Conservation (phyloP, 2,113 vertebrate species). For the Stigmatopora nigra region DNA sequence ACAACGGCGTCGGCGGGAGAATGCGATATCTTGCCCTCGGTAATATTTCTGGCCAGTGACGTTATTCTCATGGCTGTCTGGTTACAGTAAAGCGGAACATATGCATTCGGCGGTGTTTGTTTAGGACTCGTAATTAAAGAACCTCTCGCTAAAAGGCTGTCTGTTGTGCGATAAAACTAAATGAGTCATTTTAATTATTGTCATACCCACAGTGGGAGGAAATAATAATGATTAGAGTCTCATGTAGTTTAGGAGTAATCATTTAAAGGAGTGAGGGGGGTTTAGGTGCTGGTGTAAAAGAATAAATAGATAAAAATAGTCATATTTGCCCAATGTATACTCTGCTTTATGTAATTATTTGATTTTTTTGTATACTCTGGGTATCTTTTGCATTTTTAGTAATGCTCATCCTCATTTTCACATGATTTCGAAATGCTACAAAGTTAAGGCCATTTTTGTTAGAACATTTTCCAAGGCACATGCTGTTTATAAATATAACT, state of each 20-base stretch:
- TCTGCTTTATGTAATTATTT: too few relatives aligned
- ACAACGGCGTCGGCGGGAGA: slow-evolving; percentile 11
- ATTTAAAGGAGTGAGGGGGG: neutral
- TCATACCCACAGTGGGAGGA: slow-evolving; percentile 42
- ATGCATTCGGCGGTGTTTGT: slow-evolving; percentile 52
- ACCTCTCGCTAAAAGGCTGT: slow-evolving; percentile 46
- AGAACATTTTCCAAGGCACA: too few relatives aligned
- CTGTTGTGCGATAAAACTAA: slow-evolving; percentile 46
- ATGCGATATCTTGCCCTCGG: slow-evolving; percentile 38
- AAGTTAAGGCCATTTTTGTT: too few relatives aligned
- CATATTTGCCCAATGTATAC: too few relatives aligned
- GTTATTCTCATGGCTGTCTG: slow-evolving; percentile 41
- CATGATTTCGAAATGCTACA: too few relatives aligned
- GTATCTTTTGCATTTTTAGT: too few relatives aligned
- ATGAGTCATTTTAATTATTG: slow-evolving; percentile 63
- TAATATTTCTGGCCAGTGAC: slow-evolving; percentile 37
- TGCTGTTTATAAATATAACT: too few relatives aligned
- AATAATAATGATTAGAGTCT: slow-evolving; percentile 35
- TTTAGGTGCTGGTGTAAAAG: slow-evolving; percentile 1
- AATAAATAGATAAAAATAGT: too few relatives aligned
- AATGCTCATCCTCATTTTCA: too few relatives aligned
- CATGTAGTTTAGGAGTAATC: neutral
- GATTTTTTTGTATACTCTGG: too few relatives aligned
- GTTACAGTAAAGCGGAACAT: slow-evolving; percentile 55
- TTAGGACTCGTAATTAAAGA: slow-evolving; percentile 57